Conservation (phyloP, 1,140 invertebrate genomes). For the Zophobas atratus region DNA sequence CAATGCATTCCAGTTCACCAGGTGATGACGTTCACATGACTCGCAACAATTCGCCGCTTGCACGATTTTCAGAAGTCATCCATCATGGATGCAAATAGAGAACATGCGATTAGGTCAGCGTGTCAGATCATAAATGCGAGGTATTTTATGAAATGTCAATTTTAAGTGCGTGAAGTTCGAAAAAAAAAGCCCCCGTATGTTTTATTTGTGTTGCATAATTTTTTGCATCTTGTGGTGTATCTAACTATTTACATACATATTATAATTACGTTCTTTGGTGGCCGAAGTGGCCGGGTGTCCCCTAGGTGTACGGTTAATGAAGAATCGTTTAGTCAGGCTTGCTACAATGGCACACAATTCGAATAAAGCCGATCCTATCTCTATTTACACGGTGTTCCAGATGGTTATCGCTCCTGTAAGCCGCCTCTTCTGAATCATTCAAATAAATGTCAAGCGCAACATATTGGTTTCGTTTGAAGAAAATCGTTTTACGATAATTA, state of each 20-base stretch:
- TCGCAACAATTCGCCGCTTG: constrained; percentile 16
- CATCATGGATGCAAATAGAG: constrained; percentile 19
- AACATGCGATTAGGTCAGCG: constrained; percentile 26
- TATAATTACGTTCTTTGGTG: too few species aligned
- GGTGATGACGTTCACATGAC: constrained; percentile 42
- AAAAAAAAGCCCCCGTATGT: too few species aligned
- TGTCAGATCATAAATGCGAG: too few species aligned
- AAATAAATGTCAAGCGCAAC: constrained; percentile 13
- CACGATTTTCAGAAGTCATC: constrained; percentile 26
- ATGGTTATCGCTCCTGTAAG: constrained; percentile 1
- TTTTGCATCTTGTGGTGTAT: too few species aligned
- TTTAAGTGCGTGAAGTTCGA: too few species aligned
- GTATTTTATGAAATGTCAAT: too few species aligned
- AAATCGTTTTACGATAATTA: constrained; percentile 10
- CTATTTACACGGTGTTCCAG: constrained; percentile 4
- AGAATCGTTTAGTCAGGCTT: too few species aligned
- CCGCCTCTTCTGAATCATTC: not conserved
- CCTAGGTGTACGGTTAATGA: too few species aligned
- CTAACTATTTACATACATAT: too few species aligned
- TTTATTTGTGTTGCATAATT: too few species aligned
- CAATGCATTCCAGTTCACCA: constrained; percentile 16
- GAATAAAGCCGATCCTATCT: not conserved
- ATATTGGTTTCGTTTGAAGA: constrained; percentile 20
- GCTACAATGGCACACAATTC: not conserved
- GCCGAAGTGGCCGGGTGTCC: too few species aligned